Conservation (phyloP, 2,113 vertebrate genomes). For the Onychostruthus taczanowskii region DNA sequence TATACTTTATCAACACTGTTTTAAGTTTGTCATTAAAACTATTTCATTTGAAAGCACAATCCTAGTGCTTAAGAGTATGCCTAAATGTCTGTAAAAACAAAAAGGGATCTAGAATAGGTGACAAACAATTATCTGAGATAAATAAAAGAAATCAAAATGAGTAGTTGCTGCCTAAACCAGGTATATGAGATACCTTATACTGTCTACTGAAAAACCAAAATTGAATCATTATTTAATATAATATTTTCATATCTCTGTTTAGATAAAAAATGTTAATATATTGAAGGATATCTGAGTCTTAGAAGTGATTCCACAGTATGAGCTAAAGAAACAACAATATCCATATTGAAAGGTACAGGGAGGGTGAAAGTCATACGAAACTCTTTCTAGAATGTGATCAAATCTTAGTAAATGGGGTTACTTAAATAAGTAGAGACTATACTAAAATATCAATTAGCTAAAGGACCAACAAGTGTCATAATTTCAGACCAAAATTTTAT, state of each 20-base stretch:
- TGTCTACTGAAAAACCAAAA: background rate
- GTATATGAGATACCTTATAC: fast-evolving
- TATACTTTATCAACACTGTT: background rate
- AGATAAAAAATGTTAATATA: background rate
- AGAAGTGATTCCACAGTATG: background rate
- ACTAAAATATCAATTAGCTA: background rate
- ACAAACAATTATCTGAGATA: background rate
- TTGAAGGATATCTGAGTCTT: background rate
- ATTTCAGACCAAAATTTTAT: background rate
- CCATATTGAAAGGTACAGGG: background rate
- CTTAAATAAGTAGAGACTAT: background rate
- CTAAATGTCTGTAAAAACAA: background rate
- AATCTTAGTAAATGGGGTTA: background rate
- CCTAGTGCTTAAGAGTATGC: background rate
- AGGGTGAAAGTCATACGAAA: background rate
- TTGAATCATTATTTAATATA: background rate
- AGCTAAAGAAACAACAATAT: background rate
- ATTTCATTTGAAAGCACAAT: background rate
- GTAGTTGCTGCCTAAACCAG: background rate
- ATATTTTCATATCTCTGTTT: background rate
- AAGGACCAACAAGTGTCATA: background rate
- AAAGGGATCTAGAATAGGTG: background rate
- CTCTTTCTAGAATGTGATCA: background rate
- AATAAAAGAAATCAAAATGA: background rate
- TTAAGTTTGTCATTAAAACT: background rate